phyloP scores from a whole-genome alignment of 2,888 invertebrate species.

The Nomada flava region DNA sequence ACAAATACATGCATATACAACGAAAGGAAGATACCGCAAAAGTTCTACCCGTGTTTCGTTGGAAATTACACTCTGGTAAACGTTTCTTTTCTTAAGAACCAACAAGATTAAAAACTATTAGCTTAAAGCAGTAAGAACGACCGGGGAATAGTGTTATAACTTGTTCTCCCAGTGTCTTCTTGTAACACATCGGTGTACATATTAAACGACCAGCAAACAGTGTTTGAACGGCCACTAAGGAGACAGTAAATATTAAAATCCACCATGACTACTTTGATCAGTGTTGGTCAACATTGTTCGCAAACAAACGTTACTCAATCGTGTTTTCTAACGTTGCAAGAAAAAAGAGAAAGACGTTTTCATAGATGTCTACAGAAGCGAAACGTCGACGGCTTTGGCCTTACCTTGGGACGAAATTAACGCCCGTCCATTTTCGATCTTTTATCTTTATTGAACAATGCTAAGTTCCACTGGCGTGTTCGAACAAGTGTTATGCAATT shows the following conservation, averaged over 20 bases:
- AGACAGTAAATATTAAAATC: slow-evolving; percentile 24
- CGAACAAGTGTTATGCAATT: slow-evolving; percentile 60
- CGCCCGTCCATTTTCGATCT: slow-evolving; percentile 44
- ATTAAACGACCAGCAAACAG: not conserved
- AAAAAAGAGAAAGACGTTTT: not conserved
- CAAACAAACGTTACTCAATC: slow-evolving; percentile 30
- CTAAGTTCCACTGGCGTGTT: slow-evolving; percentile 36
- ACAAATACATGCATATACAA: too few species aligned
- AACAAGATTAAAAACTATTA: not conserved
- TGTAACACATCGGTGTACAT: not conserved
- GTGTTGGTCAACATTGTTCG: slow-evolving; percentile 4
- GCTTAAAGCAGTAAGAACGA: not conserved
- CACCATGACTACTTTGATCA: not conserved
- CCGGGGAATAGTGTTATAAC: not conserved
- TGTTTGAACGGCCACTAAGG: not conserved
- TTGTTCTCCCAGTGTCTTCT: not conserved
- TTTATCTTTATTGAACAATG: slow-evolving; percentile 37
- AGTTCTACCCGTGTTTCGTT: too few species aligned
- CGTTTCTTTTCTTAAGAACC: not conserved
- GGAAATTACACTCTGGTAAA: not conserved
- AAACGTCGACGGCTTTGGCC: slow-evolving; percentile 47
- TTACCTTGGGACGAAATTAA: slow-evolving; percentile 64
- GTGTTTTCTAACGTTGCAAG: slow-evolving; percentile 4
- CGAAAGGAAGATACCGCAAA: too few species aligned
- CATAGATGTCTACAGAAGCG: not conserved